Base-by-base conservation (phyloP, 2,797 vertebrate genomes). In the Heliangelus exortis region DNA sequence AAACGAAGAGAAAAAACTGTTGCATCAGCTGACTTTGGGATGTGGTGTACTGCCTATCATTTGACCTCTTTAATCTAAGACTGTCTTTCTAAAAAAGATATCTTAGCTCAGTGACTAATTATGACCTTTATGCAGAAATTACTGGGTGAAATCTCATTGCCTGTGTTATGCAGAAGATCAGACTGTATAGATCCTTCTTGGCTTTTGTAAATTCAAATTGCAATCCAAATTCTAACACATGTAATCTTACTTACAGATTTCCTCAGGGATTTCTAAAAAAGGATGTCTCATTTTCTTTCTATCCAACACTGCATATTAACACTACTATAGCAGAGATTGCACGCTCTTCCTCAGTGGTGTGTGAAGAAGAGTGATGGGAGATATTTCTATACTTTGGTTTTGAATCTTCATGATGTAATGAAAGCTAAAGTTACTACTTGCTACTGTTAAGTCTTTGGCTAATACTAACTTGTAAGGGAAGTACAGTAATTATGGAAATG, bases 31-130 rank as follows among this genome's bases (percentile, higher is more conserved):
- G 72, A 83, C 61, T 89, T 85, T 58, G 65, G 78, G 81, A 87
- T 96, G 94, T 83, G 96, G 92, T 93, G 20, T 87, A 33, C 20
- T 92, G 72, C 90, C 89, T 96, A 25, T 95, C 81, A 95, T 96
- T 95, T 96, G 84, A 89, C 67, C 28, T 93, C 93, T 95, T 89
- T 96, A 94, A 95, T 95, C 62, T 72, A 91, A 68, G 39, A 59
- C 39, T 80, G 57, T 68, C 72, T 63, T 95, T 94, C 95, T 94
- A 94, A 95, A 96, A 96, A 89, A 50, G 72, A 3, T 77, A 36
- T 61, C 72, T 87, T 92, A 89, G 84, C 61, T 83, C 87, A 95
- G 84, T 4, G 10, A 67, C 86, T 95, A 96, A 96, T 96, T 96
- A 96, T 68, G 89, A 95, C 54, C 62, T 83, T 89, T 71, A 78